Percentiles rank a stretch among this genome's conserved stretches.
Evolutionary conservation across 35 echinoderm and acorn worm genomes (phyloP).

Genomic region (Strongylocentrotus purpuratus): DNA sequence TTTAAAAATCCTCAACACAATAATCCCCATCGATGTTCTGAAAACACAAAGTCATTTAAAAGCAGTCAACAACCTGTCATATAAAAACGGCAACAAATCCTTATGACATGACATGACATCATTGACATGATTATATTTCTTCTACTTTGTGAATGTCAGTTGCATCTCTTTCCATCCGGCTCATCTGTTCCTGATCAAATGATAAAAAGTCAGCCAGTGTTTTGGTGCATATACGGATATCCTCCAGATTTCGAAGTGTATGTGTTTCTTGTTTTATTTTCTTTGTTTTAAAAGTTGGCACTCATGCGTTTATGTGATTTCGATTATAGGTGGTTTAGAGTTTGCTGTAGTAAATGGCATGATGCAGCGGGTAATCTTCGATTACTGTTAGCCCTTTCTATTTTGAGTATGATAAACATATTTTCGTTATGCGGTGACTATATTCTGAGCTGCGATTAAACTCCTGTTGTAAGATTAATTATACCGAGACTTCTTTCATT

Average conservation of each 20-base stretch:
- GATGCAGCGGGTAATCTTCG: no score
- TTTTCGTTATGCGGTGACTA: no score
- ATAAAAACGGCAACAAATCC: not conserved
- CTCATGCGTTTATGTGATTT: not conserved
- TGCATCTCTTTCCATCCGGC: not conserved
- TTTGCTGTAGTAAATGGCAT: no score
- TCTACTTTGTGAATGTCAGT: not conserved
- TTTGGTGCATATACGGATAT: not conserved
- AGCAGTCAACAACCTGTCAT: not conserved
- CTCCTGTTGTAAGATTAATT: no score
- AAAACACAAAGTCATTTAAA: not conserved
- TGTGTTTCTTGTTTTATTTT: not conserved
- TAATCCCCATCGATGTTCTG: not conserved
- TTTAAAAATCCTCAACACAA: not conserved
- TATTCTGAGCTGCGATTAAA: no score
- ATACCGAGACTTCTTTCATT: no score
- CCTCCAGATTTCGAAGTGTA: not conserved
- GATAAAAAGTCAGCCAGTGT: not conserved
- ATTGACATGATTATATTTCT: not conserved
- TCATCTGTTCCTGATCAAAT: not conserved
- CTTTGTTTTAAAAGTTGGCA: constrained; percentile 1
- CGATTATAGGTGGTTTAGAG: not conserved
- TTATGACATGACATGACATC: constrained; percentile 5
- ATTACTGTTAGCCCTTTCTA: no score
- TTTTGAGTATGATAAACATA: no score